Evolutionary conservation across 2,888 invertebrate genomes (phyloP).

Genomic region (Bursaphelenchus okinawaensis): DNA sequence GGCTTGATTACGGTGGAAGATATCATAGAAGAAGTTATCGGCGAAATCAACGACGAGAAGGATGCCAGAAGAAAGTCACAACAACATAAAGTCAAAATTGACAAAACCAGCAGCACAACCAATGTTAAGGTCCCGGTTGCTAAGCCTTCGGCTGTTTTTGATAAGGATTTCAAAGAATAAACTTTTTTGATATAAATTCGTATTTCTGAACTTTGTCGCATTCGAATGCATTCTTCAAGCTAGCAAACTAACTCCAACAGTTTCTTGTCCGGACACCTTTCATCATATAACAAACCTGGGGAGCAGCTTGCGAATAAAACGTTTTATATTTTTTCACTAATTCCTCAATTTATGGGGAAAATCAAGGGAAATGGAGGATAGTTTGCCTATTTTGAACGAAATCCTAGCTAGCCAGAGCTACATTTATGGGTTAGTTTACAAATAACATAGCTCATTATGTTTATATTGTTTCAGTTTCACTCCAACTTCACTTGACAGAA

Average conservation of each 20-base stretch:
- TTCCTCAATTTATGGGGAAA: neutral
- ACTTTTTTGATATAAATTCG: too few species aligned
- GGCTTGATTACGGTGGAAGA: slow-evolving; percentile 36
- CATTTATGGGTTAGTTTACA: slow-evolving; percentile 1
- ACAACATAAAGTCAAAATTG: too few species aligned
- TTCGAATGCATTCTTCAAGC: too few species aligned
- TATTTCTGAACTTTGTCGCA: too few species aligned
- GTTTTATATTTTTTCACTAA: too few species aligned
- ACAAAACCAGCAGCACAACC: too few species aligned
- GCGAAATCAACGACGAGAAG: slow-evolving; percentile 35
- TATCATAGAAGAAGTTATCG: slow-evolving; percentile 32
- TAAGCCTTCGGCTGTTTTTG: too few species aligned
- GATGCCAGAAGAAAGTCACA: slow-evolving; percentile 22
- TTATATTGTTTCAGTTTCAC: neutral
- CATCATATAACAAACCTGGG: too few species aligned
- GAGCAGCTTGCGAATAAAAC: neutral
- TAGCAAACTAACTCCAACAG: too few species aligned
- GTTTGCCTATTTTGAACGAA: neutral
- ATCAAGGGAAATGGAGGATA: neutral
- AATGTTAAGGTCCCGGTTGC: too few species aligned
- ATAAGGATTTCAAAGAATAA: too few species aligned
- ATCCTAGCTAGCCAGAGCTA: neutral
- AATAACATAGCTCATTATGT: neutral
- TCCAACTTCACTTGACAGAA: neutral
- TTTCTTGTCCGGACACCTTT: too few species aligned